phyloP scores from a whole-genome alignment of 2,888 invertebrate genomes.

The Fissipunctia ypsillon region DNA sequence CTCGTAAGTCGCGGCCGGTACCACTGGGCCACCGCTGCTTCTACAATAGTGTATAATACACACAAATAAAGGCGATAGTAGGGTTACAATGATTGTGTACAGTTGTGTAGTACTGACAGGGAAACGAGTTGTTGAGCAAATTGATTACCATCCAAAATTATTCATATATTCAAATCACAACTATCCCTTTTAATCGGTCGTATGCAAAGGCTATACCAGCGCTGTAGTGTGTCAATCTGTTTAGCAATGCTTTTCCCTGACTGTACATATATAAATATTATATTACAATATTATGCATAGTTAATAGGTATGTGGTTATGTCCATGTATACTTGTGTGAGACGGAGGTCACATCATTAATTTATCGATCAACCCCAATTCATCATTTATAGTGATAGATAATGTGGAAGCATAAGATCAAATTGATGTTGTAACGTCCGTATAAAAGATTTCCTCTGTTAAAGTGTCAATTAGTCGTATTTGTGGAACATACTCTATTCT shows the following conservation, averaged over 20 bases:
- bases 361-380: not conserved
- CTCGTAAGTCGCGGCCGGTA: too few relatives aligned
- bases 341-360: too few relatives aligned
- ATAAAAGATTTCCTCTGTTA: slow-evolving; percentile 10
- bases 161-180: not conserved
- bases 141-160: not conserved
- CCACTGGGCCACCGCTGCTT: too few relatives aligned
- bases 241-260: not conserved
- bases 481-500: not conserved
- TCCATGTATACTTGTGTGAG: not conserved
- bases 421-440: not conserved
- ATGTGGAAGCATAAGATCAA: too few relatives aligned
- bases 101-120: not conserved
- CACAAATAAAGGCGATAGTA: not conserved
- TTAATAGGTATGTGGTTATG: not conserved
- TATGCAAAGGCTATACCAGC: too few relatives aligned
- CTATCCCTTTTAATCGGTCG: not conserved
- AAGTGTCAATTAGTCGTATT: slow-evolving; percentile 56
- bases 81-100: not conserved
- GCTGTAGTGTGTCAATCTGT: too few relatives aligned
- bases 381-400: not conserved
- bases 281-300: not conserved
- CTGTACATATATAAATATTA: not conserved
- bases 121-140: not conserved
- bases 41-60: not conserved